Evolutionary conservation across 2,797 vertebrate genomes (phyloP), one percentile per base, ranked within the genome.

Genomic region (Anguilla marmorata): DNA sequence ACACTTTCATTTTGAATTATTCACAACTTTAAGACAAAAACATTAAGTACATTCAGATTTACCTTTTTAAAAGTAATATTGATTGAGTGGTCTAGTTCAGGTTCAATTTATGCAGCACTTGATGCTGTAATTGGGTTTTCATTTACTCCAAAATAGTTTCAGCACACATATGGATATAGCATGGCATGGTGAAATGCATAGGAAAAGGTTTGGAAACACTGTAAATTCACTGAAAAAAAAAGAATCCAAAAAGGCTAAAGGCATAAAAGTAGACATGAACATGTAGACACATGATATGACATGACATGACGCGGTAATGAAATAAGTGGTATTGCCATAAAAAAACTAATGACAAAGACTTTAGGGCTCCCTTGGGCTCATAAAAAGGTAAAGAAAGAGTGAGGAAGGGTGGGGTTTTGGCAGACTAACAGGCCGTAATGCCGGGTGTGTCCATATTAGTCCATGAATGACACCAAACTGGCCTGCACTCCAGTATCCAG

Each of bases 401-500:
- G 84, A 54, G 74, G 50, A 14, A 84, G 60, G 45, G 48, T 63
- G 79, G 72, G 63, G 27, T 52, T 86, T 85, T 72, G 89, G 89
- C 88, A 85, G 90, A 91, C 88, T 45, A 37, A 72, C 69, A 79
- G 89, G 37, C 63, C 80, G 30, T 52, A 66, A 87, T 85, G 69
- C 89, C 87, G 86, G 56, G 54, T 91, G 93, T 93, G 89, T 91
- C 95, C 96, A 95, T 96, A 95, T 96, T 95, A 93, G 96, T 96
- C 94, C 92, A 91, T 86, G 87, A 89, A 92, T 91, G 91, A 90
- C 91, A 87, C 93, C 90, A 95, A 96, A 95, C 93, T 94, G 27
- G 56, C 88, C 87, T 92, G 87, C 90, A 89, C 90, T 92, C 93
- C 95, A 94, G 94, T 93, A 94, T 93, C 94, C 94, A 95, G 96